These are phyloP conservation scores for Gymnocephalus cernua DNA, from an alignment of 2,113 vertebrate species.

Conservation along the genomic window DNA sequence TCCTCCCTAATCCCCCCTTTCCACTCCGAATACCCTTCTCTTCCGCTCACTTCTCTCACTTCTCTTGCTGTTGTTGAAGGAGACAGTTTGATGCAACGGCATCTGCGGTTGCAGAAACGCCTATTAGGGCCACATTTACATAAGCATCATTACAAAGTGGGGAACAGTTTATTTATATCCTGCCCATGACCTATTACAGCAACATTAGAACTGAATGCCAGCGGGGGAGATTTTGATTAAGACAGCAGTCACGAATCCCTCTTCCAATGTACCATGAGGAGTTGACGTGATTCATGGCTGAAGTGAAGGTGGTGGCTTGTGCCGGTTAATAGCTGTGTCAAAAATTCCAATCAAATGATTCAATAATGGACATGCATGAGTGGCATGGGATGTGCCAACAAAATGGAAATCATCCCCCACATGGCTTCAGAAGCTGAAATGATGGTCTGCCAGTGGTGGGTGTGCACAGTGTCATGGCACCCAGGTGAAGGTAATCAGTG, in stretches of 20 bases:
- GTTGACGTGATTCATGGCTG: constrained; percentile 8
- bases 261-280: background rate
- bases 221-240: constrained; percentile 29
- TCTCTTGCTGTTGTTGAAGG: constrained; percentile 1
- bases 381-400: background rate
- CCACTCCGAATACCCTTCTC: background rate
- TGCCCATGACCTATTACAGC: constrained; percentile 37
- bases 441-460: background rate
- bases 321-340: background rate
- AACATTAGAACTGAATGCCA: constrained; percentile 26
- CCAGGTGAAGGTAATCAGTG: constrained; percentile 24
- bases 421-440: background rate
- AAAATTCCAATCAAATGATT: background rate
- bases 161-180: constrained; percentile 49
- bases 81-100: constrained; percentile 22
- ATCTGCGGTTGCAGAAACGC: constrained; percentile 35
- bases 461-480: background rate
- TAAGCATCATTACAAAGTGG: constrained; percentile 33
- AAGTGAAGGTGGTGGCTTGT: background rate
- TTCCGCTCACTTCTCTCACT: background rate
- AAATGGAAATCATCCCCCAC: background rate
- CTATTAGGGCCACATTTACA: constrained; percentile 50
- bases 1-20: constrained; percentile 11
- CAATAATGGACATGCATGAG: background rate
- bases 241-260: constrained; percentile 22